Conservation (phyloP, 2,797 vertebrate genomes). For the Manis crassicaudata region DNA sequence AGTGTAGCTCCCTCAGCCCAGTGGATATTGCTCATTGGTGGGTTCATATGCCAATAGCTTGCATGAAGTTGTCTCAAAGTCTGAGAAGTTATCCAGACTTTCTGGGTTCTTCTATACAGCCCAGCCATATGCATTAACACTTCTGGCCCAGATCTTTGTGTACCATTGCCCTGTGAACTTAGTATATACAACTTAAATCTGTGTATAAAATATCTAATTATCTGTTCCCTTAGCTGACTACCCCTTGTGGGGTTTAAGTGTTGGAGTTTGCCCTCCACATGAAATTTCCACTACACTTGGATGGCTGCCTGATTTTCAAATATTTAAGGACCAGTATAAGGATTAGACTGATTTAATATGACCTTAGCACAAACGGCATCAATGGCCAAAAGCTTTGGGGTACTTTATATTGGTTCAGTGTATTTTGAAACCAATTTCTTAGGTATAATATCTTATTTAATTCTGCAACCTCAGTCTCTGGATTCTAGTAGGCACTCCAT, state of each 20-base stretch:
- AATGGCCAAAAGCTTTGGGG: background rate
- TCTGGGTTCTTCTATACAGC: background rate
- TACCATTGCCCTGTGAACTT: background rate
- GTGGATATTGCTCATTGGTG: background rate
- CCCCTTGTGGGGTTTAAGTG: background rate
- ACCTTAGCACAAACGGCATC: background rate
- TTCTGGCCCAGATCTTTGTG: background rate
- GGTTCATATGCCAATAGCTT: background rate
- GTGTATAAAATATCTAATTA: background rate
- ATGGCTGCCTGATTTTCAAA: background rate
- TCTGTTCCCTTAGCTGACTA: background rate
- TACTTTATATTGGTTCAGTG: background rate
- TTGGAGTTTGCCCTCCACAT: background rate
- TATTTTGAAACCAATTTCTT: conserved; percentile 24
- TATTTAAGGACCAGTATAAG: background rate
- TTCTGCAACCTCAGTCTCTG: background rate
- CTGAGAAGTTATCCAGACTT: background rate
- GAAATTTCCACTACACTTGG: background rate
- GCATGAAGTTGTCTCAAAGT: background rate
- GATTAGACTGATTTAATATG: background rate
- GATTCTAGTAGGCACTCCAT: background rate
- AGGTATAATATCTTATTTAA: background rate
- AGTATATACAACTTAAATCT: background rate
- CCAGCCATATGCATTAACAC: background rate
- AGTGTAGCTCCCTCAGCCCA: background rate